A percentile compares a stretch with the other conserved stretches of the same genome.
These are phyloP conservation scores for Eolophus roseicapilla DNA, from an alignment of 2,113 vertebrate genomes.

Conservation along the genomic window DNA sequence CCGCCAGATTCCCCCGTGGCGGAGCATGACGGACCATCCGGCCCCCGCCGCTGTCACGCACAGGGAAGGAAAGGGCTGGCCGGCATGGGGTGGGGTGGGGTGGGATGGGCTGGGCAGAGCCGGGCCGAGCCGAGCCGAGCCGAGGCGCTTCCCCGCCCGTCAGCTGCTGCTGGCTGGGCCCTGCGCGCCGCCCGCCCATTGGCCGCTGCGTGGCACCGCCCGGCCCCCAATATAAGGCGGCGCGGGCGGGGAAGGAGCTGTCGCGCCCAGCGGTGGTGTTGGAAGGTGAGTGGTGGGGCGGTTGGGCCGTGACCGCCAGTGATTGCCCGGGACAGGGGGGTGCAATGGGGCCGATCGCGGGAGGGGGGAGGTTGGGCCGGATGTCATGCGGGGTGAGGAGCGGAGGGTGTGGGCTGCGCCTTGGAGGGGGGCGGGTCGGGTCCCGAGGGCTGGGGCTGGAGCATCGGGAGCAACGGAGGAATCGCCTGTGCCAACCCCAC, in stretches of 20 bases:
- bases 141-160: not conserved
- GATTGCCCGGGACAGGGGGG: rapidly evolving
- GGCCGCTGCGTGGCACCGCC: slow-evolving; percentile 25
- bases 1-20: not conserved
- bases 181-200: not conserved
- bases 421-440: not conserved
- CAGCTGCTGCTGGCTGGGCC: not conserved
- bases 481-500: no score
- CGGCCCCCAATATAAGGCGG: not conserved
- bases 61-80: not conserved
- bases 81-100: not conserved
- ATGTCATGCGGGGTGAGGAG: not conserved
- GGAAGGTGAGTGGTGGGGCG: not conserved
- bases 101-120: not conserved
- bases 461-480: not conserved
- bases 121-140: not conserved
- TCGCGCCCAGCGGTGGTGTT: not conserved
- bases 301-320: not conserved
- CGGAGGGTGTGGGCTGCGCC: not conserved
- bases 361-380: rapidly evolving
- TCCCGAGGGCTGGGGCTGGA: not conserved
- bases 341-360: no score
- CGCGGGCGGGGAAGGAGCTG: not conserved
- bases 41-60: rapidly evolving
- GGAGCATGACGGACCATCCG: not conserved